Evolutionary conservation across 2,797 vertebrate genomes (phyloP).

Genomic region (Danio jaintianensis): DNA sequence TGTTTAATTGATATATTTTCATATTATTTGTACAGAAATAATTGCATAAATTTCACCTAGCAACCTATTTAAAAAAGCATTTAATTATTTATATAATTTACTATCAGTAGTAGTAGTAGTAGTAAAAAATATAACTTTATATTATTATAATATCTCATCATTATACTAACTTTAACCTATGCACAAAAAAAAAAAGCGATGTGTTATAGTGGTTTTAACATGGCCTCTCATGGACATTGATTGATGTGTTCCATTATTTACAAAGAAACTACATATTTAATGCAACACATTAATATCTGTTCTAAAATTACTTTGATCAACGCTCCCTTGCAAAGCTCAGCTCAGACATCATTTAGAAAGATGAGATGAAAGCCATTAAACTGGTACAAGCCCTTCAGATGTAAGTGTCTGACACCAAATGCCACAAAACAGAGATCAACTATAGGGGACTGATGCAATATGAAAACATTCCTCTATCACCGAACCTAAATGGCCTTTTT

Average conservation of each 20-base stretch:
- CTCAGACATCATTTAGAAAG: slow-evolving; percentile 15
- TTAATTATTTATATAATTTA: too few relatives aligned
- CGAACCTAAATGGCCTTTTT: slow-evolving; percentile 57
- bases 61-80: too few relatives aligned
- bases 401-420: slow-evolving; percentile 35
- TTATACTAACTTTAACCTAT: too few relatives aligned
- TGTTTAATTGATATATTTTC: too few relatives aligned
- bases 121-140: too few relatives aligned
- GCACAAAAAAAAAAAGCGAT: too few relatives aligned
- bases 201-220: background rate
- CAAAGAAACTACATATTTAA: slow-evolving; percentile 16
- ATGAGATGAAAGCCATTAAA: slow-evolving; percentile 40
- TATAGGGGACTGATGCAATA: slow-evolving; percentile 40
- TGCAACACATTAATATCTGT: slow-evolving; percentile 8
- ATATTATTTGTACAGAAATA: too few relatives aligned
- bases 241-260: background rate
- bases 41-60: too few relatives aligned
- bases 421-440: slow-evolving; percentile 38
- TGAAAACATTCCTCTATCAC: slow-evolving; percentile 48
- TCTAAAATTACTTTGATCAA: slow-evolving; percentile 16
- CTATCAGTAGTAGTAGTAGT: too few relatives aligned
- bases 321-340: background rate
- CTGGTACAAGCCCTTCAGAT: slow-evolving; percentile 21
- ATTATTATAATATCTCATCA: too few relatives aligned
- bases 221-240: background rate